Base-by-base conservation (phyloP, 2,797 vertebrate genomes). In the Phoxinus dragarum region DNA sequence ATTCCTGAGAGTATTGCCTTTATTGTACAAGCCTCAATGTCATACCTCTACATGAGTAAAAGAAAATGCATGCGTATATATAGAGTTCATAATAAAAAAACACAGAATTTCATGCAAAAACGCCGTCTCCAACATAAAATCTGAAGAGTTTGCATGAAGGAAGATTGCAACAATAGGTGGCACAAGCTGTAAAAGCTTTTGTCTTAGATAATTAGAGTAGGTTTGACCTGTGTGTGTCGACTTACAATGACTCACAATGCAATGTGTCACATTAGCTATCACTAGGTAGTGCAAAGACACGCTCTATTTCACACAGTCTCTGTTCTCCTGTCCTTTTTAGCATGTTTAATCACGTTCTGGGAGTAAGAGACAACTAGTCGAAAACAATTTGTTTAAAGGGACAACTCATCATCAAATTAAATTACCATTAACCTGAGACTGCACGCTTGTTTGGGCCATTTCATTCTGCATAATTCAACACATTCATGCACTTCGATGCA, bases 401-500 rank as follows among this genome's bases (percentile, higher is more conserved):
- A 94, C 90, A 90, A 88, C 91, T 90, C 87, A 90, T 94, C 92
- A 90, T 95, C 92, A 92, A 90, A 93, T 92, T 93, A 85, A 94
- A 93, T 94, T 93, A 93, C 86, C 91, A 91, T 93, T 90, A 93
- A 80, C 89, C 90, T 79, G 89, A 92, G 91, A 92, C 91, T 90
- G 85, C 87, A 88, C 90, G 86, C 90, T 85, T 90, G 91, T 92
- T 92, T 91, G 38, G 61, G 27, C 90, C 91, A 91, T 90, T 91
- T 89, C 88, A 88, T 84, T 86, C 83, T 93, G 90, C 89, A 94
- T 93, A 92, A 95, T 93, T 90, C 87, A 93, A 90, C 81, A 86
- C 56, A 52, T 91, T 92, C 64, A 59, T 59, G 38, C 64, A 31
- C 66, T 84, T 27, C 61, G 38, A 64, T 54, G 42, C 54, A 80